Evolutionary conservation across 1,140 invertebrate species (phyloP).

Genomic region (Psilanteris sp.): DNA sequence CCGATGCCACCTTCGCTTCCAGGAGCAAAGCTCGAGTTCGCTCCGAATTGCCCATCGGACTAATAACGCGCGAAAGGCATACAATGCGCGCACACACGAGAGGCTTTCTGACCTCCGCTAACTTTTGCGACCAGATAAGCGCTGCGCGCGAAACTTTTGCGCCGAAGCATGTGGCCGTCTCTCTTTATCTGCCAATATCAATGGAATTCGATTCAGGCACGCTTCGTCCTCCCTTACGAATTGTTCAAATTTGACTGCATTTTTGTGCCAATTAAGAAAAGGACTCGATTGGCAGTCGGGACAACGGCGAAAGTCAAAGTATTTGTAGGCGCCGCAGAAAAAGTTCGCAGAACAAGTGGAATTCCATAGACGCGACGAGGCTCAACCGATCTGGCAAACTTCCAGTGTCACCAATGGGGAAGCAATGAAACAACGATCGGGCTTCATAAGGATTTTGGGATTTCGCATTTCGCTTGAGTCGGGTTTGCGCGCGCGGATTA

Average conservation of each 20-base stretch:
- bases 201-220: neutral
- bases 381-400: constrained; percentile 46
- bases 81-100: too few relatives aligned
- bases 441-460: constrained; percentile 37
- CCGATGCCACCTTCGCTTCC: too few relatives aligned
- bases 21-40: too few relatives aligned
- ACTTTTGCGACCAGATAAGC: too few relatives aligned
- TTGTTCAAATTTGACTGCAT: too few relatives aligned
- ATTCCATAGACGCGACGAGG: constrained; percentile 43
- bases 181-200: constrained; percentile 24
- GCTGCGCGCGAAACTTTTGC: too few relatives aligned
- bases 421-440: constrained; percentile 49
- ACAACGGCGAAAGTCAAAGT: constrained; percentile 25
- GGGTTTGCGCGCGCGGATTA: constrained; percentile 33
- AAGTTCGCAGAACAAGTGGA: constrained; percentile 48
- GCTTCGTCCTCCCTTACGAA: neutral
- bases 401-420: constrained; percentile 42
- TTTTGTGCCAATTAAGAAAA: constrained; percentile 16
- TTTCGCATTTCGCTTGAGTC: constrained; percentile 28
- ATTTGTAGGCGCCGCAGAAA: constrained; percentile 20
- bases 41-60: too few relatives aligned
- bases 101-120: too few relatives aligned
- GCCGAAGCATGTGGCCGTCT: neutral
- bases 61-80: too few relatives aligned
- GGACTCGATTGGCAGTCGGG: constrained; percentile 1